These are phyloP conservation scores for Oreochromis tanganicae DNA, from an alignment of 2,113 vertebrate genomes.

Conservation along the genomic window DNA sequence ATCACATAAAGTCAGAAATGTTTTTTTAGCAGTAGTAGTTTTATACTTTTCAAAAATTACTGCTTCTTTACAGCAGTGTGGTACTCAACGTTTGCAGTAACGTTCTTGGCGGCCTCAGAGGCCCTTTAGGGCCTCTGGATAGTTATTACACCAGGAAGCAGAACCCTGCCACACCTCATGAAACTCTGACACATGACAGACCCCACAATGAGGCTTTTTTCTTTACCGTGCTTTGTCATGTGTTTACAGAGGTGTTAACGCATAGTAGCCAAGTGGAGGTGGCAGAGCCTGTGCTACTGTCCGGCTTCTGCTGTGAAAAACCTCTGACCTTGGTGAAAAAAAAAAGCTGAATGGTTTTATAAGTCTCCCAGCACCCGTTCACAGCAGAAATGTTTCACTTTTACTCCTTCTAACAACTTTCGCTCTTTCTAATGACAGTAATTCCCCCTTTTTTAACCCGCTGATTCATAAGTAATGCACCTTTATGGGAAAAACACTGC, in stretches of 20 bases:
- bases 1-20: not conserved
- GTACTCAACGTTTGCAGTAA: not conserved
- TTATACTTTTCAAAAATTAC: not conserved
- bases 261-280: not conserved
- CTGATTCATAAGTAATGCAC: conserved; percentile 54
- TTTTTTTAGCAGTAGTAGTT: not conserved
- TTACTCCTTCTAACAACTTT: conserved; percentile 49
- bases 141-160: conserved; percentile 8
- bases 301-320: conserved; percentile 7
- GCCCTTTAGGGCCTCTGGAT: not conserved
- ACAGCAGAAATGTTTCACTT: conserved; percentile 34
- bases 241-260: conserved; percentile 21
- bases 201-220: not conserved
- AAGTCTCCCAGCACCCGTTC: conserved; percentile 18
- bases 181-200: conserved; percentile 21
- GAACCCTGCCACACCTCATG: conserved; percentile 12
- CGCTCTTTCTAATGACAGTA: conserved; percentile 42
- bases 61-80: not conserved
- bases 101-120: not conserved
- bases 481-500: conserved; percentile 44
- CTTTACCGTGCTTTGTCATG: not conserved
- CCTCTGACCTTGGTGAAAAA: conserved; percentile 6
- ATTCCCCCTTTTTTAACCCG: not conserved
- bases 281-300: not conserved
- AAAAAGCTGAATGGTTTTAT: conserved; percentile 3